phyloP scores from a whole-genome alignment of 92 coral and sea anemone genomes.

The Isaurus tuberculatus region DNA sequence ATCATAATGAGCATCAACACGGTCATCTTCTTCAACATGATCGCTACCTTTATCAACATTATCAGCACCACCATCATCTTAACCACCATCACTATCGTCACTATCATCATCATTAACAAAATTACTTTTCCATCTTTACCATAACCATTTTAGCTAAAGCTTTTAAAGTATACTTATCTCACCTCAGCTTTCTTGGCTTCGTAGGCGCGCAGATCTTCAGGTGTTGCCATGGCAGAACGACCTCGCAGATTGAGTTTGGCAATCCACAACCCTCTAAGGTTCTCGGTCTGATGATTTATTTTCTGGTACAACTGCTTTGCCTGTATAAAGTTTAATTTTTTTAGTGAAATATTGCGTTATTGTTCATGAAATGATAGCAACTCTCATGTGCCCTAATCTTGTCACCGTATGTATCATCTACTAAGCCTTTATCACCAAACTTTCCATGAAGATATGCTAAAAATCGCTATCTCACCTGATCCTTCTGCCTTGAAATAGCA shows the following conservation, averaged over 20 bases:
- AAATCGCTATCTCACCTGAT: conserved; percentile 62
- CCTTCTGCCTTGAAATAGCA: conserved; percentile 96
- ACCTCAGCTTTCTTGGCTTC: conserved; percentile 94
- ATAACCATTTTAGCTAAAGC: neutral
- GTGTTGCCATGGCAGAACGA: conserved; percentile 97
- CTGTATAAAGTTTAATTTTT: conserved; percentile 15
- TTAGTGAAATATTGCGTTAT: neutral
- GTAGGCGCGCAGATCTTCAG: conserved; percentile 92
- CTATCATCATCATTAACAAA: neutral
- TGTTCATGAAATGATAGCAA: neutral
- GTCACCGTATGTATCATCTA: too few species aligned
- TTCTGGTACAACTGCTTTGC: conserved; percentile 96
- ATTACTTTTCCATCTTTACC: neutral
- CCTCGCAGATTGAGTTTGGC: conserved; percentile 98
- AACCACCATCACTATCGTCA: neutral
- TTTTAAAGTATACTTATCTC: neutral
- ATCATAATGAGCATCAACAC: too few species aligned
- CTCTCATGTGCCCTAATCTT: neutral
- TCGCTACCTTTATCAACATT: too few species aligned
- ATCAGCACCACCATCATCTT: too few species aligned
- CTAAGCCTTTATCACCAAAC: too few species aligned
- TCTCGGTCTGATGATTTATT: conserved; percentile 95
- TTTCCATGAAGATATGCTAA: too few species aligned
- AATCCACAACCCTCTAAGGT: conserved; percentile 94
- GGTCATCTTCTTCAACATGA: too few species aligned